Base-by-base conservation (phyloP, 2,113 vertebrate genomes). In the Phaethon lepturus region DNA sequence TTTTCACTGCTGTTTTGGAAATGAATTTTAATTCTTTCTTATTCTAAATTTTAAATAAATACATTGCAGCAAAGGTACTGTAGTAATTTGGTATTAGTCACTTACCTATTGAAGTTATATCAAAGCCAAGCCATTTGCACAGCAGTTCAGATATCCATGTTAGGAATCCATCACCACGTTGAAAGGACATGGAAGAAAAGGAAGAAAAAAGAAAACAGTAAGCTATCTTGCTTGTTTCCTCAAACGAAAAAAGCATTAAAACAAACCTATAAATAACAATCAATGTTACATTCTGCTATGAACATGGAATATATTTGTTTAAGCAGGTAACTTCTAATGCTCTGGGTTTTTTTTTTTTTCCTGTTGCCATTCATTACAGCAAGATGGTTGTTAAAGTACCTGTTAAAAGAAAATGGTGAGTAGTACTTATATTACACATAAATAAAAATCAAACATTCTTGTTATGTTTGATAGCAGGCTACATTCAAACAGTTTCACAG, bases 101-200 rank as follows among this genome's bases (percentile, higher is more conserved):
- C 98, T 98, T 98, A 98, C 98, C 98, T 98, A 94, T 96, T 96
- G 76, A 71, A 92, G 88, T 88, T 67, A 58, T 1, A 79, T 28
- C 68, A 95, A 96, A 81, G 31, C 22, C 71, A 97, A 90, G 52
- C 44, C 56, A 95, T 97, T 96, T 94, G 73, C 71, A 94, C 49
- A 91, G 86, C 19, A 67, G 62, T 97, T 96, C 90, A 80, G 88
- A 86, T 84, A 83, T 63, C 77, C 96, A 59, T 8, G 35, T 94
- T 47, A 83, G 68, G 69, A 87, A 95, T 80, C 63, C 95, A 96
- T 88, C 84, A 66, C 20, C 84, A 25, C 0, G 1, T 94, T 84
- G 56, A 74, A 76, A 79, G 68, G 67, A 93, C 87, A 97, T 97
- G 95, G 94, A 97, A 95, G 62, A 97, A 93, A 95, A 93, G 8